Evolutionary conservation across 2,113 vertebrate genomes (phyloP).

Genomic region (Gila orcuttii): DNA sequence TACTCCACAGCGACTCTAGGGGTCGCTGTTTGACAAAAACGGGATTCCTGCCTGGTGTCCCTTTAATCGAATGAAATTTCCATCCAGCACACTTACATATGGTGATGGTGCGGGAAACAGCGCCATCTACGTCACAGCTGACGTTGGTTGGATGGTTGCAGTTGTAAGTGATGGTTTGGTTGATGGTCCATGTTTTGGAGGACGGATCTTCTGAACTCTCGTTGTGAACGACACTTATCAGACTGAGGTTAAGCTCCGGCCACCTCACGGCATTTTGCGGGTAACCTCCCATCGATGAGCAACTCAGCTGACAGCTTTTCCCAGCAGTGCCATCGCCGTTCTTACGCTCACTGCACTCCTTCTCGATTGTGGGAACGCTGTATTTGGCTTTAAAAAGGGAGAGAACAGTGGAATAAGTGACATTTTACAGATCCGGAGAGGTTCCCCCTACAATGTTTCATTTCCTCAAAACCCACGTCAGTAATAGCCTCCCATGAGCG

Average conservation of each 20-base stretch:
- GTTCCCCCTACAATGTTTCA: conserved; percentile 5
- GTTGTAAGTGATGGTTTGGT: conserved; percentile 13
- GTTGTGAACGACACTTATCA: fast-evolving
- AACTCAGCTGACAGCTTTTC: conserved; percentile 22
- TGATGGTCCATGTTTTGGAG: conserved; percentile 27
- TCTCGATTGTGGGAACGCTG: conserved; percentile 25
- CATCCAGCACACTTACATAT: conserved; percentile 27
- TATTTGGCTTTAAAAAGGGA: conserved; percentile 35
- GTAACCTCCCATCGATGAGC: conserved; percentile 47
- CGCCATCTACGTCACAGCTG: conserved; percentile 41
- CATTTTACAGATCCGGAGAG: conserved; percentile 18
- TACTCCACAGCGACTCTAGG: too few species aligned
- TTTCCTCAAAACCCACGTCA: conserved; percentile 35
- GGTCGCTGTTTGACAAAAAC: too few species aligned
- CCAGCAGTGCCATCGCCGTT: fast-evolving
- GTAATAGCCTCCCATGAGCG: not conserved
- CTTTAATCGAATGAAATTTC: too few species aligned
- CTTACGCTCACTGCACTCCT: not conserved
- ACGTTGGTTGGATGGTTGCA: not conserved
- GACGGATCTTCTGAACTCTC: not conserved
- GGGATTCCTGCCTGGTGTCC: too few species aligned
- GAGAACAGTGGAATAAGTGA: not conserved
- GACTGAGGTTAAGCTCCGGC: fast-evolving
- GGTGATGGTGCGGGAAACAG: not conserved
- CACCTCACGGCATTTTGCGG: not conserved